Conservation (phyloP, 2,113 vertebrate species). For the Lophochroa leadbeateri region DNA sequence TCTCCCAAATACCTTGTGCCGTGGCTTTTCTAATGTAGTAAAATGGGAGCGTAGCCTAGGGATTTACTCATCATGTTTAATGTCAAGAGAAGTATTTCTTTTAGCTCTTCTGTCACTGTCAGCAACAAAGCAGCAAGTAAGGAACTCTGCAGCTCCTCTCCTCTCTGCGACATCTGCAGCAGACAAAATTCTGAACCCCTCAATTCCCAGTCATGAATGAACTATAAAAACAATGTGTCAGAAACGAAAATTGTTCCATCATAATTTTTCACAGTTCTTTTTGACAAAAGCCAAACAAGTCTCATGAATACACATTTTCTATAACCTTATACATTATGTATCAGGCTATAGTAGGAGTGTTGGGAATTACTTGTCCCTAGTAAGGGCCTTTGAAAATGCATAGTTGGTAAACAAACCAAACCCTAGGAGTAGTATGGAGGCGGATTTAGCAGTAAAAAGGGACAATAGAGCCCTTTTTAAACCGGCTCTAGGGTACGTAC, state of each 20-base stretch:
- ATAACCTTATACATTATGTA: slow-evolving; percentile 81
- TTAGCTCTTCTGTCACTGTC: slow-evolving; percentile 56
- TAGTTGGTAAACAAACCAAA: slow-evolving; percentile 76
- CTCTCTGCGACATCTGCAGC: slow-evolving; percentile 65
- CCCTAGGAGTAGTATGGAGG: slow-evolving; percentile 14
- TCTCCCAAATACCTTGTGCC: not conserved
- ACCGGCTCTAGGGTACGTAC: no score
- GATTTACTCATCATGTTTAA: slow-evolving; percentile 61
- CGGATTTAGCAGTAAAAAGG: no score
- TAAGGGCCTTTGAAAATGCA: slow-evolving; percentile 76
- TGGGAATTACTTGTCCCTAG: slow-evolving; percentile 77
- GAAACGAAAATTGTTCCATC: slow-evolving; percentile 83
- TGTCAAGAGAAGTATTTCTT: slow-evolving; percentile 22
- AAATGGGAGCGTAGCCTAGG: slow-evolving; percentile 39
- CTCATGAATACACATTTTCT: slow-evolving; percentile 82
- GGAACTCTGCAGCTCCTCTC: slow-evolving; percentile 58
- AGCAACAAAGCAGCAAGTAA: slow-evolving; percentile 68
- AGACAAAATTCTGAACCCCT: slow-evolving; percentile 69
- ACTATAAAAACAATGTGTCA: slow-evolving; percentile 81
- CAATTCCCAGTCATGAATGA: slow-evolving; percentile 78
- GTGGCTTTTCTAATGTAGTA: not conserved
- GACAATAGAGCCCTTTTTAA: no score
- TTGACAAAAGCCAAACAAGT: slow-evolving; percentile 81
- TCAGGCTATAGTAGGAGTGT: slow-evolving; percentile 68
- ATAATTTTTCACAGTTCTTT: slow-evolving; percentile 82